Evolutionary conservation across 2,113 vertebrate genomes (phyloP).

Genomic region (Pterocles orientalis): DNA sequence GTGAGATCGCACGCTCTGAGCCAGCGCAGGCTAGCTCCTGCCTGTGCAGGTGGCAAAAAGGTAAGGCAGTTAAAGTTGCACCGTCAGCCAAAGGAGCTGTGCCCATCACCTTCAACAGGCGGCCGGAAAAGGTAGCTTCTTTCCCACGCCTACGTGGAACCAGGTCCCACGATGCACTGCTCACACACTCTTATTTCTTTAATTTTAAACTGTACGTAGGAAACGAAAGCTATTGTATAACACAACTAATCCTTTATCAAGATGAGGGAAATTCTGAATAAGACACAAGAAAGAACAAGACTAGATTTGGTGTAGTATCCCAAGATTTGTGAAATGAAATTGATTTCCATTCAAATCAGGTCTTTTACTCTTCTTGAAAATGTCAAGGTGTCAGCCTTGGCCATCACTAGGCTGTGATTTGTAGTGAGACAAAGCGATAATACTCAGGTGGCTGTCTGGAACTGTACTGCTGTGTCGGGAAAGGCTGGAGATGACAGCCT

Average conservation of each 20-base stretch:
- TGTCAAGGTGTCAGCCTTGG: slow-evolving; percentile 75
- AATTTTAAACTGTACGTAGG: neutral
- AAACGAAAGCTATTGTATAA: neutral
- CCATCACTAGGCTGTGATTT: slow-evolving; percentile 75
- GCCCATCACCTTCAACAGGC: neutral
- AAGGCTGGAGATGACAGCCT: slow-evolving; percentile 72
- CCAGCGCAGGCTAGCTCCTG: neutral
- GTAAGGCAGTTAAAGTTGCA: neutral
- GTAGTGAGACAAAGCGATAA: slow-evolving; percentile 76
- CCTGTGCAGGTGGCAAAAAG: neutral
- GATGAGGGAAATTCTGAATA: slow-evolving; percentile 36
- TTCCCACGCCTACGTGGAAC: neutral
- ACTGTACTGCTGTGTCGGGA: slow-evolving; percentile 79
- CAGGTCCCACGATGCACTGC: neutral
- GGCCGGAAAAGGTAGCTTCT: neutral
- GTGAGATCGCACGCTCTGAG: neutral
- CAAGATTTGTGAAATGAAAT: slow-evolving; percentile 75
- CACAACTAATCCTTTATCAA: slow-evolving; percentile 21
- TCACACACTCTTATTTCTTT: neutral
- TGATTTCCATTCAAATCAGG: slow-evolving; percentile 80
- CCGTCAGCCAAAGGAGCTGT: neutral
- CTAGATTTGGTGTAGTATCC: slow-evolving; percentile 2
- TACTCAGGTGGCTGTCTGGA: slow-evolving; percentile 89
- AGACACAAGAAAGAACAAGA: slow-evolving; percentile 10
- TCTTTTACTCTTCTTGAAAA: slow-evolving; percentile 81